Conservation (phyloP, 37 sponge, comb jelly and placozoan genomes). For the Geodia barretti region DNA sequence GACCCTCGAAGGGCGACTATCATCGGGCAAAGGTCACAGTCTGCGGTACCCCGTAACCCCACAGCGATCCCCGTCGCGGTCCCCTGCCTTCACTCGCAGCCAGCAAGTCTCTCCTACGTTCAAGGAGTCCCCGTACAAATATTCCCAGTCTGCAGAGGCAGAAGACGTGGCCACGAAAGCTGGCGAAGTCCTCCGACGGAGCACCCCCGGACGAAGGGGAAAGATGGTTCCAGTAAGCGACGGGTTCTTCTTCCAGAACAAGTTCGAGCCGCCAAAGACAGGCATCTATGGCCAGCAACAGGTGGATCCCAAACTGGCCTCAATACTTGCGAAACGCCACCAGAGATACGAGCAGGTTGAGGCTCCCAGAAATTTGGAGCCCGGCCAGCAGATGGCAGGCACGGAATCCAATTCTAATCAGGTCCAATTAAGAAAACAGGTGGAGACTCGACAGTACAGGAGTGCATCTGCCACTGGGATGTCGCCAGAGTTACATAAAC, state of each 20-base stretch:
- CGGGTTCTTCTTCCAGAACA: conserved; percentile 9
- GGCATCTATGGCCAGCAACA: conserved; percentile 34
- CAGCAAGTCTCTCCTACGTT: background rate
- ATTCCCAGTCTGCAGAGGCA: background rate
- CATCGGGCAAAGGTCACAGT: background rate
- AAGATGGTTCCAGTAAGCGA: conserved; percentile 3
- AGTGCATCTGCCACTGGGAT: background rate
- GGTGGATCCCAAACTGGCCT: conserved; percentile 41
- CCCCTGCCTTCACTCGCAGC: background rate
- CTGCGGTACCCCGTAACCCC: background rate
- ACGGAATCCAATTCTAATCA: background rate
- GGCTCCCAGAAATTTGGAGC: background rate
- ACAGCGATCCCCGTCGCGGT: background rate
- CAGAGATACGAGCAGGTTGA: conserved; percentile 6
- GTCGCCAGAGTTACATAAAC: conserved; percentile 22
- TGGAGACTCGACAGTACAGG: background rate
- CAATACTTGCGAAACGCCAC: conserved; percentile 38
- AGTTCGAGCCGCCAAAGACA: conserved; percentile 24
- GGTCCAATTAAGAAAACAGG: background rate
- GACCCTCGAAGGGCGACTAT: conserved; percentile 29
- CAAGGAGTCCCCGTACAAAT: background rate
- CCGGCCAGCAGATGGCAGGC: background rate
- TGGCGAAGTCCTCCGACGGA: conserved; percentile 5
- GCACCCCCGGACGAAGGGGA: background rate
- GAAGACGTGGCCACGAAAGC: background rate